These are phyloP conservation scores for Melanaphis sacchari DNA, from an alignment of 1,140 invertebrate genomes.

Conservation along the genomic window DNA sequence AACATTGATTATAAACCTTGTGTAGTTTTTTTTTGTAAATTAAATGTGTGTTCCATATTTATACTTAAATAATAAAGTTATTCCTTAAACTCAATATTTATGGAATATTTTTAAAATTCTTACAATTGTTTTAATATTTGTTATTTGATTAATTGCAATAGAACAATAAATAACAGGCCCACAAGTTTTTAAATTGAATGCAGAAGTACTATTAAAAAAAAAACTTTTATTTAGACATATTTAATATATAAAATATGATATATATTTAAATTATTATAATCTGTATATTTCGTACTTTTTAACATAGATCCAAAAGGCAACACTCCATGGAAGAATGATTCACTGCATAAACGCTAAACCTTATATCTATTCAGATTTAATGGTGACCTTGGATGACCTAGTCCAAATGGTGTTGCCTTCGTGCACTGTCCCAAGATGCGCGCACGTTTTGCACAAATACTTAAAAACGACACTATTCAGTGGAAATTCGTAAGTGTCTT, in stretches of 20 bases:
- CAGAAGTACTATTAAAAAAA: background rate
- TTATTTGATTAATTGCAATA: background rate
- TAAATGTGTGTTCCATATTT: background rate
- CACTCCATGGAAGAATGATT: conserved; percentile 76
- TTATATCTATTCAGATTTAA: conserved; percentile 78
- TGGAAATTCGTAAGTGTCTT: conserved; percentile 31
- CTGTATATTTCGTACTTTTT: background rate
- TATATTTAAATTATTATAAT: background rate
- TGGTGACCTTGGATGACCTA: conserved; percentile 80
- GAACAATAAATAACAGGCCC: background rate
- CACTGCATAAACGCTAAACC: conserved; percentile 87
- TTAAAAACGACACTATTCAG: background rate
- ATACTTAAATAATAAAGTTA: background rate
- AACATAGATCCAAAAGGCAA: conserved; percentile 76
- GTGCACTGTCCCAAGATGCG: background rate
- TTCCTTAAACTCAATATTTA: background rate
- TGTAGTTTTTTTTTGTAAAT: background rate
- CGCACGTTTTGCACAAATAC: background rate
- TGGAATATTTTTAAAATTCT: background rate
- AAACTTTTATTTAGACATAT: background rate
- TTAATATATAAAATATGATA: too few species aligned
- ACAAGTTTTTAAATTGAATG: background rate
- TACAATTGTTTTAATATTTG: background rate
- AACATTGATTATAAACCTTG: too few species aligned
- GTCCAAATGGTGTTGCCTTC: conserved; percentile 1